Evolutionary conservation across 2,113 vertebrate species (phyloP), one percentile per base, ranked within the genome.

Genomic region (Zeus faber): DNA sequence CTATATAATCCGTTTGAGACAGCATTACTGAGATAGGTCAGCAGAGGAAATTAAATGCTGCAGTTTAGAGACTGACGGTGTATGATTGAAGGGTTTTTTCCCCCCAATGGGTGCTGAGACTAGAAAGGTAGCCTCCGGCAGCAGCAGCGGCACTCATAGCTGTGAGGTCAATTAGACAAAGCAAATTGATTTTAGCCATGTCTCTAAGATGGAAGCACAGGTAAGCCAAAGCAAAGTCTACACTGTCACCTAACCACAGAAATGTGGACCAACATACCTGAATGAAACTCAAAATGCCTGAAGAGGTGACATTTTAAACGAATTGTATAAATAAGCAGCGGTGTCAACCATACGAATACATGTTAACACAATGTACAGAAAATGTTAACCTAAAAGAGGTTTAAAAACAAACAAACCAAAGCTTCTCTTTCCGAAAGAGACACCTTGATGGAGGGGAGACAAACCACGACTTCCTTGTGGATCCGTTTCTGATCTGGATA

Each of bases 291-390:
- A 49, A 40, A 67, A 54, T 50, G 37, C 49, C 7, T 54, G 35
- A 22, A 60, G 22, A 6, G 41, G 67, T 46, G 25, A 45, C 22
- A 29, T 27, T 49, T 54, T 18, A 41, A n/a, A 53, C 9, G 46
- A 65, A 35, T 48, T 26, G 50, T 31, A 82, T 84, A 81, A 77
- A 85, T 79, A 77, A 68, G 45, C 56, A 73, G 55, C 55, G n/a
- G 31, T 54, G 52, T 64, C 21, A 58, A 62, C 39, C 53, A 58
- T 43, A 63, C 18, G 65, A 65, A 43, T 49, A 46, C 33, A 47
- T 72, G 69, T 55, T 73, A 76, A 77, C 61, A 70, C 63, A 68
- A 59, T 63, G 54, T 70, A 77, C 54, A 64, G 70, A 54, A 58
- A 26, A 45, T n/a, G n/a, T n/a, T 49, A 45, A 39, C 62, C 35